Evolutionary conservation across 1,140 invertebrate species (phyloP), one percentile per base, ranked within the genome.

Genomic region (Latrodectus geometricus): DNA sequence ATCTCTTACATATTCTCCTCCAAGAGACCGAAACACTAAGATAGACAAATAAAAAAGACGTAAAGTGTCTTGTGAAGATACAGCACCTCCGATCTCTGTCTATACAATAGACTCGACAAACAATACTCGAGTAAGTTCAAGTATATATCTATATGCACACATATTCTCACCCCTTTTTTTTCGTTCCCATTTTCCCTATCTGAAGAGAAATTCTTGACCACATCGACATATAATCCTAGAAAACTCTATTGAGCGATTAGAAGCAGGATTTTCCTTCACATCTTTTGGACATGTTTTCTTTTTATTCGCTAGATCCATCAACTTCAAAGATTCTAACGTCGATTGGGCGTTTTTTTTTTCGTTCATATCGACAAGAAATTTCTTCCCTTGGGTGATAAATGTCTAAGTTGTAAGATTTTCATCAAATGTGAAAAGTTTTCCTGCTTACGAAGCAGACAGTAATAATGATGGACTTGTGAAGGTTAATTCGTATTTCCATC

Each of bases 161-260:
- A 8, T 23, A 68, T 75, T 76, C 56, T 65, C 49, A 23, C 14
- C 35, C 23, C 23, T 80, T 68, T 23, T 66, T 48, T 66, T 35
- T 23, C 65, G 0, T 21, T 73, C 21, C 15, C 12, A 35, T 74
- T 20, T n/a, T 20, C 35, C 68, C 35, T 21, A 8, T 82, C 20
- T 75, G 73, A 65, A 84, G 35, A 84, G 73, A 72, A 68, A 76
- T 84, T 84, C 81, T 84, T 76, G 81, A 84, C 72, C 81, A 84
- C 72, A 82, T 65, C 15, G 73, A 75, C 81, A 84, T 52, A 76
- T 84, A 84, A 84, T 72, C 81, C 61, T 48, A 61, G 56, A 84
- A 84, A 76, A 84, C 72, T 84, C 81, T 84, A 75, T 84, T 84
- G 81, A 84, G 73, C 81, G 81, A 84, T 84, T 84, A 84, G 81